Evolutionary conservation across 2,797 vertebrate genomes (phyloP).

Genomic region (Poeciliopsis infans): DNA sequence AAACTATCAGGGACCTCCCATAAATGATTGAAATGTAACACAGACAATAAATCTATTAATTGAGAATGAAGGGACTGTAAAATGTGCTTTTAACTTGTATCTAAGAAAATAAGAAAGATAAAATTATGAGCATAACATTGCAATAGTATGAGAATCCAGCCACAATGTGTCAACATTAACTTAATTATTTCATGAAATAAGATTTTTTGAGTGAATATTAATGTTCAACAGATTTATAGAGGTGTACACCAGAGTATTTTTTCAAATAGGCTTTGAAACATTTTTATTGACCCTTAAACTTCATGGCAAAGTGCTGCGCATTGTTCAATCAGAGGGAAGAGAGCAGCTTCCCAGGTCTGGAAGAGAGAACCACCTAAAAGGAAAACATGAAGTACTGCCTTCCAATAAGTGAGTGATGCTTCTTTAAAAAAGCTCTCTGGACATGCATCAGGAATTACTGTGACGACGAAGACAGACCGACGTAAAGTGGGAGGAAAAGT

Average conservation of each 20-base stretch:
- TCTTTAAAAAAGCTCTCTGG: slow-evolving; percentile 13
- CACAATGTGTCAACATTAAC: too few relatives aligned
- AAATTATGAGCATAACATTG: too few relatives aligned
- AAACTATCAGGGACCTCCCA: background rate
- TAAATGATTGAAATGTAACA: background rate
- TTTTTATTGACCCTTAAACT: background rate
- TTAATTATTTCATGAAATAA: too few relatives aligned
- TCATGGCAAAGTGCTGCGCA: background rate
- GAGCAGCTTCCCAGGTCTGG: background rate
- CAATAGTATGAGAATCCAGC: too few relatives aligned
- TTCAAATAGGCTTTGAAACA: background rate
- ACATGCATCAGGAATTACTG: slow-evolving; percentile 9
- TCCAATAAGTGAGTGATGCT: slow-evolving; percentile 15
- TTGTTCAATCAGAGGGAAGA: background rate
- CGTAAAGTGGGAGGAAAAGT: slow-evolving; percentile 22
- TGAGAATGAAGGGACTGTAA: background rate
- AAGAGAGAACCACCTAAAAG: background rate
- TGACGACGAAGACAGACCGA: slow-evolving; percentile 21
- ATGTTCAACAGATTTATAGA: too few relatives aligned
- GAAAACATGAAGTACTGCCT: background rate
- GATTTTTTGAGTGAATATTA: too few relatives aligned
- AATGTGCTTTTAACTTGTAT: background rate
- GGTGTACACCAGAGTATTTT: background rate
- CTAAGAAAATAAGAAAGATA: too few relatives aligned
- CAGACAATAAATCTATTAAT: background rate